Evolutionary conservation across 1,140 invertebrate species (phyloP), one percentile per base, ranked within the genome.

Genomic region (Drosophila malerkotliana): DNA sequence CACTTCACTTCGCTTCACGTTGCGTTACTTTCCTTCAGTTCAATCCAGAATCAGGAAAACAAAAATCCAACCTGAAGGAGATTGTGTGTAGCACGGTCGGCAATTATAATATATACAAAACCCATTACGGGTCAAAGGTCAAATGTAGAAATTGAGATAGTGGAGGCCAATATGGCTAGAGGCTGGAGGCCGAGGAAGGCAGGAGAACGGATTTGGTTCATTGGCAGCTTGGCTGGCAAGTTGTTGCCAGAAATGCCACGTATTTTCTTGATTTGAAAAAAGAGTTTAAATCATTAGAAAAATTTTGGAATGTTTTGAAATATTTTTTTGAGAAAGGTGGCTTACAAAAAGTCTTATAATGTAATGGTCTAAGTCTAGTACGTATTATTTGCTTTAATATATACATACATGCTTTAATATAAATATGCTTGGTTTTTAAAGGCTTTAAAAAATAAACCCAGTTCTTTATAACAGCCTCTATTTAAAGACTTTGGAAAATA

Each of bases 161-260:
- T 26, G 4, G 44, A 49, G 32, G 10, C 21, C 10, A 32, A 15
- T 21, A 4, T 37, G 48, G 45, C 18, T 53, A 59, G 53, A 54
- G 52, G 73, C 39, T 44, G 34, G n/a, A 44, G 41, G 41, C 64
- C 44, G 10, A 14, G 69, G 83, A 57, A 37, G 10, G 34, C 34
- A 12, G 34, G 34, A 37, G 12, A 37, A 10, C 71, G 57, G 63
- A 79, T 72, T 66, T 77, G 79, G 72, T 83, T 88, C 83, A 87
- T 87, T 87, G 79, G 79, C 83, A 87, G 83, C 83, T 88, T 21
- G 21, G 21, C 21, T 87, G 82, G 75, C 83, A 82, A 83, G 63
- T 87, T 72, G 67, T 12, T 12, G 12, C 3, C 3, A 37, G 34
- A 12, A n/a, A 37, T 37, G 34, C 34, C 32, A 34, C 9, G 9